Evolutionary conservation across 2,888 invertebrate species (phyloP).

Genomic region (Ypsolopha sequella): DNA sequence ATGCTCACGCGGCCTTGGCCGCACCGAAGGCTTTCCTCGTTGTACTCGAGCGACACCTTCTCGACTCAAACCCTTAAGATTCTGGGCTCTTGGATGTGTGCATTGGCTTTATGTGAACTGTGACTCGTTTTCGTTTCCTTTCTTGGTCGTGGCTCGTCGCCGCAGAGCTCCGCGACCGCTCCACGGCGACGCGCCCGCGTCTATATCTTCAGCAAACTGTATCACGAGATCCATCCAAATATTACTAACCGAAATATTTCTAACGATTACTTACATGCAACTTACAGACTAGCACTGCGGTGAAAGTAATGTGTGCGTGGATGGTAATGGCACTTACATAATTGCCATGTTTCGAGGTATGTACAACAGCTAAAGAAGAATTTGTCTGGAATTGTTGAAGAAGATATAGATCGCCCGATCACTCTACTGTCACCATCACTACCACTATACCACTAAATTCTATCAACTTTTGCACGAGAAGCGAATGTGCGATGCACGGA

Average conservation of each 20-base stretch:
- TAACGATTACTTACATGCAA: conserved; percentile 20
- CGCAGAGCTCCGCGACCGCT: conserved; percentile 35
- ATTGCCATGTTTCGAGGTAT: conserved; percentile 28
- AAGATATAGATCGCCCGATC: conserved; percentile 62
- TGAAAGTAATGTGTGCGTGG: conserved; percentile 12
- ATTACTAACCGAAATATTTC: conserved; percentile 12
- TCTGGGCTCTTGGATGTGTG: conserved; percentile 72
- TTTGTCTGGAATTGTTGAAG: conserved; percentile 20
- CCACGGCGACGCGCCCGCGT: conserved; percentile 53
- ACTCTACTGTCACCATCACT: conserved; percentile 58
- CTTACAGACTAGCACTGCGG: conserved; percentile 21
- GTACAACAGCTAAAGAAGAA: conserved; percentile 19
- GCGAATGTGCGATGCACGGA: conserved; percentile 70
- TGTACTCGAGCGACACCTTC: conserved; percentile 55
- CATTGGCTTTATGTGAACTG: conserved; percentile 70
- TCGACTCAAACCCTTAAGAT: conserved; percentile 70
- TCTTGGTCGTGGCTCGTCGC: conserved; percentile 47
- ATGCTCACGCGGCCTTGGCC: conserved; percentile 35
- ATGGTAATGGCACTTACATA: conserved; percentile 17
- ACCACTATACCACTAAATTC: conserved; percentile 46
- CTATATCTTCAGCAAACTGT: conserved; percentile 49
- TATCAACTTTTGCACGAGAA: conserved; percentile 65
- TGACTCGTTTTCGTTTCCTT: conserved; percentile 71
- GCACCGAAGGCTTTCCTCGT: conserved; percentile 56
- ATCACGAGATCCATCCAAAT: neutral